These are phyloP conservation scores for Zosterops borbonicus DNA, from an alignment of 2,113 vertebrate species.

Conservation along the genomic window DNA sequence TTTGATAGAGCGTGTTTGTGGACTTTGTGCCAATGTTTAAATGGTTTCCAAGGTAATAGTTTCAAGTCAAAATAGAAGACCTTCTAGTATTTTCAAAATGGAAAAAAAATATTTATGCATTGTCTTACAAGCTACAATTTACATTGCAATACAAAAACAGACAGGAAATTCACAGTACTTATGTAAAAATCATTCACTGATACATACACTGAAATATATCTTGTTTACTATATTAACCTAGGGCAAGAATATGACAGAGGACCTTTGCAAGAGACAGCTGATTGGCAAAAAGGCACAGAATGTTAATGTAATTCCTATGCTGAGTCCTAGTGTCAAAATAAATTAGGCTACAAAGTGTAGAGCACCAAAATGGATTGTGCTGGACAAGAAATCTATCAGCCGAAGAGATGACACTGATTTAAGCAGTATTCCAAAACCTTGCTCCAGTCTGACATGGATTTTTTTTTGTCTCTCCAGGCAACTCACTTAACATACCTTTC, in stretches of 20 bases:
- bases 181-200: neutral
- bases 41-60: neutral
- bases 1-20: fast-evolving
- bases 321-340: slow-evolving; percentile 25
- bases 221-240: slow-evolving; percentile 47
- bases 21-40: neutral
- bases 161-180: neutral
- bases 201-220: slow-evolving; percentile 12
- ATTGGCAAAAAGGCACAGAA: slow-evolving; percentile 24
- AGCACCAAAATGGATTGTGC: slow-evolving; percentile 4
- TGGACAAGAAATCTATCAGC: slow-evolving; percentile 36
- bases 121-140: neutral
- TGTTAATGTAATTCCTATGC: slow-evolving; percentile 18
- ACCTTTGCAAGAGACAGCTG: slow-evolving; percentile 22
- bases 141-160: neutral
- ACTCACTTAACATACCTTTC: neutral
- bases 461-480: slow-evolving; percentile 5
- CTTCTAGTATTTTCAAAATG: neutral
- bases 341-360: slow-evolving; percentile 40
- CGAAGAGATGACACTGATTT: slow-evolving; percentile 31
- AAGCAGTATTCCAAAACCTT: slow-evolving; percentile 14
- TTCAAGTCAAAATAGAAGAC: neutral
- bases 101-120: neutral
- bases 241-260: slow-evolving; percentile 41
- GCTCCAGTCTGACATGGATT: neutral